phyloP scores from a whole-genome alignment of 1,140 invertebrate species.

The Pseudomyrmex dendroicus region DNA sequence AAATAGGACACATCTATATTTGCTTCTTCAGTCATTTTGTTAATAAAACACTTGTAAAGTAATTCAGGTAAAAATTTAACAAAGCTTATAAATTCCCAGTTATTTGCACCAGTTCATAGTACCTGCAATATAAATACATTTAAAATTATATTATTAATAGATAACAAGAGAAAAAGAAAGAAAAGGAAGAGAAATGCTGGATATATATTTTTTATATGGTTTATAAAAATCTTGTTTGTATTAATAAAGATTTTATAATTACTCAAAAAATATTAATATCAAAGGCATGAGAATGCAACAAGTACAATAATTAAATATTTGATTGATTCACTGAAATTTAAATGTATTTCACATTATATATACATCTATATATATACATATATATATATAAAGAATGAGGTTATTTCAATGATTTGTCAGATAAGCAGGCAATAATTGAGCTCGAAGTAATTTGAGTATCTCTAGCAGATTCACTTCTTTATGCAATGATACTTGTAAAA shows the following conservation, averaged over 20 bases:
- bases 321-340: too few relatives aligned
- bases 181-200: too few relatives aligned
- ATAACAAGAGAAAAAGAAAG: too few relatives aligned
- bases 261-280: too few relatives aligned
- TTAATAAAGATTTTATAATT: too few relatives aligned
- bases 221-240: too few relatives aligned
- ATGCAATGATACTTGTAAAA: background rate
- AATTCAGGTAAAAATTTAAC: conserved; percentile 9
- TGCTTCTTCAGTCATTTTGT: conserved; percentile 72
- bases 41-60: conserved; percentile 9
- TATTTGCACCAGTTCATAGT: conserved; percentile 21
- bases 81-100: conserved; percentile 7
- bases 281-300: too few relatives aligned
- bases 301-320: too few relatives aligned
- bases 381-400: conserved; percentile 10
- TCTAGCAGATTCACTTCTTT: background rate
- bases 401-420: conserved; percentile 16
- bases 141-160: background rate
- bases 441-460: background rate
- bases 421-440: background rate
- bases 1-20: conserved; percentile 70
- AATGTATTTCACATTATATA: background rate
- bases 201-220: too few relatives aligned
- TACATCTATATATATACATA: background rate
- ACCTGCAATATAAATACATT: background rate